Percentiles rank a stretch among this genome's conserved stretches.
These are phyloP conservation scores for Tiliqua scincoides DNA, from an alignment of 2,113 vertebrate species.

Conservation along the genomic window DNA sequence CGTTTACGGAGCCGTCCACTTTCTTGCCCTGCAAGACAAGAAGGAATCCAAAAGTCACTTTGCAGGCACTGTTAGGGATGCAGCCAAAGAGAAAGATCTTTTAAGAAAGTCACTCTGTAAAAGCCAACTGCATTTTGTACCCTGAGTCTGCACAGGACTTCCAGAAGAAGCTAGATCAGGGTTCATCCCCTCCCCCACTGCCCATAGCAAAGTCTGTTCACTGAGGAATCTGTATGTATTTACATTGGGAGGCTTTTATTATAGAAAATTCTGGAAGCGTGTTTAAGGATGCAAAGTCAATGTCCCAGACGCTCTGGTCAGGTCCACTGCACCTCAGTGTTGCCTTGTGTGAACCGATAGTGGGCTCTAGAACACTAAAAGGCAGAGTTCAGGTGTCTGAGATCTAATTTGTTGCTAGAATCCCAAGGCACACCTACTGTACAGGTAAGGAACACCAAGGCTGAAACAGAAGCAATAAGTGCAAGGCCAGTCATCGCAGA, in stretches of 20 bases:
- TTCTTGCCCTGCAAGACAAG: slow-evolving; percentile 86
- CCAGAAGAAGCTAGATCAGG: background rate
- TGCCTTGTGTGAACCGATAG: background rate
- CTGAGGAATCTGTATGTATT: background rate
- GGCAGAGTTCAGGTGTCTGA: background rate
- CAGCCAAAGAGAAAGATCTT: too few species aligned
- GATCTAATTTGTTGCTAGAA: background rate
- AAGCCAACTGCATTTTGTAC: background rate
- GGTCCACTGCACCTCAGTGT: background rate
- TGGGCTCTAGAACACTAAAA: background rate
- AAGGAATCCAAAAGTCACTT: background rate
- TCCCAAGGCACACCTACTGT: too few species aligned
- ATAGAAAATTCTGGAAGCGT: background rate
- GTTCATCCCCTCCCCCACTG: too few species aligned
- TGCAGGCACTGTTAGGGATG: accelerated
- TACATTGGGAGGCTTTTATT: background rate
- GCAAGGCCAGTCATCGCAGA: too few species aligned
- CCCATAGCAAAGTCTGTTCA: background rate
- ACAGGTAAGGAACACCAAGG: too few species aligned
- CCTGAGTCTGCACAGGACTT: too few species aligned
- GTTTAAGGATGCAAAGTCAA: background rate
- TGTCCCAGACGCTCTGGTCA: background rate
- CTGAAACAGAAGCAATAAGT: too few species aligned
- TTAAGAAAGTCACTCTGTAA: background rate
- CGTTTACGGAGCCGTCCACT: slow-evolving; percentile 87